A percentile compares a stretch with the other conserved stretches of the same genome.
Conservation (phyloP, 2,113 vertebrate species). For the Phalacrocorax brasilianus region DNA sequence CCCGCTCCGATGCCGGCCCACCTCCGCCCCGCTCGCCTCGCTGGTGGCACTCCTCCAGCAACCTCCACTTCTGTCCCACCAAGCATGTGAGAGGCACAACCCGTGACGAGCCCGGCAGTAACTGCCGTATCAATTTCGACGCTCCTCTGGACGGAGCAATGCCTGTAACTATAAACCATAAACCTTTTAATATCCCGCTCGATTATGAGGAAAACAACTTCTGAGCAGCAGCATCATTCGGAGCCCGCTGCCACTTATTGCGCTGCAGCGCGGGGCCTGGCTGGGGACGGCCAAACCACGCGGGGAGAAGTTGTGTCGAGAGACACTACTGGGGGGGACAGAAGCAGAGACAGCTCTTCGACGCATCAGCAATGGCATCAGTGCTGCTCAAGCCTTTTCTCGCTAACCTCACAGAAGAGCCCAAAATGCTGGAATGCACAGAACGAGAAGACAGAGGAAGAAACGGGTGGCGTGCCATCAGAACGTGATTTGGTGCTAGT, state of each 20-base stretch:
- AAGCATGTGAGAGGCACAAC: conserved; percentile 8
- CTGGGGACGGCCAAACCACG: neutral
- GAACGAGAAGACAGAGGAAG: neutral
- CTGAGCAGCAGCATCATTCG: neutral
- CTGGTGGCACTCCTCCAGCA: conserved; percentile 30
- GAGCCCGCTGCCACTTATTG: accelerated
- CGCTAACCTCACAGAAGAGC: neutral
- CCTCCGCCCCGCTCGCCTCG: neutral
- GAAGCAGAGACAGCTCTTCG: neutral
- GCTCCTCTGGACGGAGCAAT: neutral
- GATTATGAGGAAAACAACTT: neutral
- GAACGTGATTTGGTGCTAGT: neutral
- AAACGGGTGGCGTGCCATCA: neutral
- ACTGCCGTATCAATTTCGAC: neutral
- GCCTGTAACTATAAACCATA: conserved; percentile 24
- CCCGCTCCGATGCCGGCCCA: neutral
- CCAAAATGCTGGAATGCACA: accelerated
- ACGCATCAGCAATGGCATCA: accelerated
- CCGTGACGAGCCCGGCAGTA: neutral
- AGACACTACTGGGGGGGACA: accelerated
- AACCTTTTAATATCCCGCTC: neutral
- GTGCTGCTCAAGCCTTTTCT: neutral
- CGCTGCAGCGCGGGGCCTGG: neutral
- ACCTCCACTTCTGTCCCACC: conserved; percentile 24
- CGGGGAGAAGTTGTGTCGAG: accelerated